Conservation (phyloP, 2,113 vertebrate species). For the Motacilla alba region DNA sequence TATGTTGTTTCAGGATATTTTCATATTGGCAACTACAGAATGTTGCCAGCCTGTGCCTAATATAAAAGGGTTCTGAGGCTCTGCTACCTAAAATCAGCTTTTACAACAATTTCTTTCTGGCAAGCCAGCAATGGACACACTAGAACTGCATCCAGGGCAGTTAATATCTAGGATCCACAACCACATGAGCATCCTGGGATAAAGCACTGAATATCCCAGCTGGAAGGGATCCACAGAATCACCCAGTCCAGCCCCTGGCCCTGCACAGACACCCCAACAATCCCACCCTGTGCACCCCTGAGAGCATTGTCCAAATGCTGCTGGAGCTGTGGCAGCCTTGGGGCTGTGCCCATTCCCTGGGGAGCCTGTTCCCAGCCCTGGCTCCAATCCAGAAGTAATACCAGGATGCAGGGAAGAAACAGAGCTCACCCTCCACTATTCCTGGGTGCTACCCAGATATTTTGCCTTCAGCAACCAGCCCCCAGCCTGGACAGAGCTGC, state of each 20-base stretch:
- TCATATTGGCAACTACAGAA: background rate
- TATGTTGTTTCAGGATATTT: background rate
- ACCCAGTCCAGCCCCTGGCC: background rate
- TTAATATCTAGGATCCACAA: background rate
- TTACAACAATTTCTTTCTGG: background rate
- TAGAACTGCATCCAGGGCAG: background rate
- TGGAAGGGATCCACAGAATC: background rate
- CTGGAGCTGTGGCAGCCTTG: background rate
- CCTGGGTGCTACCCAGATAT: background rate
- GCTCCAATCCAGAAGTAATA: background rate
- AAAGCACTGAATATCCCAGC: background rate
- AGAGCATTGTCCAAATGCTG: accelerated
- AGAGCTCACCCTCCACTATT: background rate
- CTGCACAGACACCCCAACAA: background rate
- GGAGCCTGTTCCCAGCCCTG: background rate
- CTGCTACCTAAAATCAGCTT: background rate
- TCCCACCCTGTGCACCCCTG: background rate
- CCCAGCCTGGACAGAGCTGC: background rate
- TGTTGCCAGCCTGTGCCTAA: background rate
- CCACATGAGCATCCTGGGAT: background rate
- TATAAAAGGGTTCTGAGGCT: background rate
- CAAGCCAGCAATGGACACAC: background rate
- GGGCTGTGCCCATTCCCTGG: background rate
- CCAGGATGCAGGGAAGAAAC: background rate
- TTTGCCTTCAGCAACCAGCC: background rate